Evolutionary conservation across 1,140 invertebrate genomes (phyloP).

Genomic region (Pseudoatta argentina): DNA sequence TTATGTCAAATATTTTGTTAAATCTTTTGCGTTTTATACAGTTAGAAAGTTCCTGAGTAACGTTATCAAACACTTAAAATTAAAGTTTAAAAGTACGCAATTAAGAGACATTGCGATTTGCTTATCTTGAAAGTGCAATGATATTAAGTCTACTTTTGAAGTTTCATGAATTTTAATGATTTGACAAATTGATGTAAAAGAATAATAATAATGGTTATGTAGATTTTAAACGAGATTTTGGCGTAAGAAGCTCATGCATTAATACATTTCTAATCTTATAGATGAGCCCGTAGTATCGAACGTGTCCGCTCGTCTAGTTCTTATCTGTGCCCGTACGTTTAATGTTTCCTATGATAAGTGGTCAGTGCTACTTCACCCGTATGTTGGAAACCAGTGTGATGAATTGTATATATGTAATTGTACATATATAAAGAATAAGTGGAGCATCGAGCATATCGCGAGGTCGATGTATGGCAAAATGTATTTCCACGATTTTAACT

Average conservation of each 20-base stretch:
- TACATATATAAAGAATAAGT: conserved; percentile 68
- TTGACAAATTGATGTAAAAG: neutral
- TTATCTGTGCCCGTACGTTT: conserved; percentile 22
- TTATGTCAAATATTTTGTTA: neutral
- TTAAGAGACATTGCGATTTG: neutral
- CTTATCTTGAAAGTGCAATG: neutral
- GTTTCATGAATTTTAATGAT: neutral
- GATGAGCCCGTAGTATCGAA: neutral
- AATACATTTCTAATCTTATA: neutral
- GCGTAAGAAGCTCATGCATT: conserved; percentile 2
- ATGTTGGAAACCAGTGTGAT: conserved; percentile 18
- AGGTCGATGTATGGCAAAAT: conserved; percentile 58
- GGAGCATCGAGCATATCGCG: conserved; percentile 59
- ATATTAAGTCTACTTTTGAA: neutral
- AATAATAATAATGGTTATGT: neutral
- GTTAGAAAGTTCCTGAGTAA: neutral
- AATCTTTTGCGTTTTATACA: neutral
- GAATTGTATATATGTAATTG: neutral
- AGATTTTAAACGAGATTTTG: conserved; percentile 4
- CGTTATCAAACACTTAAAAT: neutral
- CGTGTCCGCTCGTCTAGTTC: conserved; percentile 32
- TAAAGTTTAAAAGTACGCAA: neutral
- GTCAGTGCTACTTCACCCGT: conserved; percentile 19
- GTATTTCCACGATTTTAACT: conserved; percentile 37
- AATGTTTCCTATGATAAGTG: conserved; percentile 28